Evolutionary conservation across 2,888 invertebrate genomes (phyloP).

Genomic region (Erebia ligea): DNA sequence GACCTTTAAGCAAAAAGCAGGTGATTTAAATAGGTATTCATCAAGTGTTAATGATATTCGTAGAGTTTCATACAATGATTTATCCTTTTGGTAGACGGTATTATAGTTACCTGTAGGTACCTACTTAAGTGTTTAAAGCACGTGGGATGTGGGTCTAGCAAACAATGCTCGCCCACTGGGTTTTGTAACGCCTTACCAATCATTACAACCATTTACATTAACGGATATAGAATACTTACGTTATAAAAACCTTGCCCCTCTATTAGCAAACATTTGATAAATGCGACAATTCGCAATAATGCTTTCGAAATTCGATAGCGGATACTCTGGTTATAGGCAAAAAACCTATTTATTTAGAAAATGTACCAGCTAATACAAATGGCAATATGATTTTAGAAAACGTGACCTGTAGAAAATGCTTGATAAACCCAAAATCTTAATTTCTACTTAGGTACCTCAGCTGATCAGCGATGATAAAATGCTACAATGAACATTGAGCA

Average conservation of each 20-base stretch:
- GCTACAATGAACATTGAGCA: too few relatives aligned
- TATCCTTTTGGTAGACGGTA: background rate
- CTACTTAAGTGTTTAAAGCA: conserved; percentile 7
- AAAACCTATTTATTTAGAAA: too few relatives aligned
- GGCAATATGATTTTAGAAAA: too few relatives aligned
- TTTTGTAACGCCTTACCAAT: conserved; percentile 28
- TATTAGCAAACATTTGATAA: background rate
- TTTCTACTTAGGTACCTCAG: too few relatives aligned
- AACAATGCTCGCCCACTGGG: conserved; percentile 35
- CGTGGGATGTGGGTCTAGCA: conserved; percentile 31
- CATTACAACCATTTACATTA: conserved; percentile 9
- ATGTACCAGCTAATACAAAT: too few relatives aligned
- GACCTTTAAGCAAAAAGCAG: too few relatives aligned
- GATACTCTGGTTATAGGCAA: too few relatives aligned
- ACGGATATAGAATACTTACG: background rate
- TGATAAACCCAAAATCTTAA: too few relatives aligned
- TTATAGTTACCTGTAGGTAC: background rate
- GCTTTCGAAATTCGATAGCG: background rate
- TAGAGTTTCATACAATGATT: background rate
- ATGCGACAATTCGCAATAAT: background rate
- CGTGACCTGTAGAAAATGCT: too few relatives aligned
- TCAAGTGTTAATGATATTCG: conserved; percentile 1
- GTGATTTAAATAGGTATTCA: background rate
- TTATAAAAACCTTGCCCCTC: background rate
- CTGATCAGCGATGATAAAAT: too few relatives aligned